These are phyloP conservation scores for Nomada ruficornis DNA, from an alignment of 2,888 invertebrate genomes.

Conservation along the genomic window DNA sequence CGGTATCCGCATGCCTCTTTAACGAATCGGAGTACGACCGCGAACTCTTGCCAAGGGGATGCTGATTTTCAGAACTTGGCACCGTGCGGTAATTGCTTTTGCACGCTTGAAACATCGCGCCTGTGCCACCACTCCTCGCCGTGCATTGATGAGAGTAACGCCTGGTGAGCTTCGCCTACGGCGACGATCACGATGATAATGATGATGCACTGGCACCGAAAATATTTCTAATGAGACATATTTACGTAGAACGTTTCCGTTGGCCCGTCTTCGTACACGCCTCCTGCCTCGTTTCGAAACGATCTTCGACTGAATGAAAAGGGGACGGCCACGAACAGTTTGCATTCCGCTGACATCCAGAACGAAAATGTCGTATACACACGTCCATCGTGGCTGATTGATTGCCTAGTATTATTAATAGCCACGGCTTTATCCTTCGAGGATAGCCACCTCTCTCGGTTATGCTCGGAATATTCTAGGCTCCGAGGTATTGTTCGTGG, in stretches of 20 bases:
- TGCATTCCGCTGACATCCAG: conserved; percentile 2
- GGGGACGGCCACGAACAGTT: conserved; percentile 8
- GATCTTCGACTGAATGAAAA: conserved; percentile 42
- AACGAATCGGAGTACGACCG: conserved; percentile 76
- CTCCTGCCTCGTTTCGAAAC: background rate
- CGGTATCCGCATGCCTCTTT: conserved; percentile 70
- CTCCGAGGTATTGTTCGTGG: background rate
- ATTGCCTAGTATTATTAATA: conserved; percentile 42
- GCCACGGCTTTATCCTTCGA: background rate
- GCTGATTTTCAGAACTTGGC: conserved; percentile 76
- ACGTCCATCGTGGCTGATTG: conserved; percentile 12
- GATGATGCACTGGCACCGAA: conserved; percentile 52
- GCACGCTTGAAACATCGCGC: conserved; percentile 41
- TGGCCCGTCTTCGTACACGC: conserved; percentile 18
- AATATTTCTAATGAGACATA: conserved; percentile 65
- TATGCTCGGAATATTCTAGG: background rate
- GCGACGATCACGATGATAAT: conserved; percentile 10
- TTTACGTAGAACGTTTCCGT: conserved; percentile 48
- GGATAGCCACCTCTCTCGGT: background rate
- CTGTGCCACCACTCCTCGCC: conserved; percentile 43
- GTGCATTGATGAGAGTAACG: conserved; percentile 46
- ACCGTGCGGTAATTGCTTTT: conserved; percentile 66
- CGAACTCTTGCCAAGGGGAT: conserved; percentile 73
- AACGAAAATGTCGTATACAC: conserved; percentile 27
- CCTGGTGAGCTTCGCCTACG: conserved; percentile 21